Evolutionary conservation across 2,888 invertebrate genomes (phyloP).

Genomic region (Dolichopus griseipennis): DNA sequence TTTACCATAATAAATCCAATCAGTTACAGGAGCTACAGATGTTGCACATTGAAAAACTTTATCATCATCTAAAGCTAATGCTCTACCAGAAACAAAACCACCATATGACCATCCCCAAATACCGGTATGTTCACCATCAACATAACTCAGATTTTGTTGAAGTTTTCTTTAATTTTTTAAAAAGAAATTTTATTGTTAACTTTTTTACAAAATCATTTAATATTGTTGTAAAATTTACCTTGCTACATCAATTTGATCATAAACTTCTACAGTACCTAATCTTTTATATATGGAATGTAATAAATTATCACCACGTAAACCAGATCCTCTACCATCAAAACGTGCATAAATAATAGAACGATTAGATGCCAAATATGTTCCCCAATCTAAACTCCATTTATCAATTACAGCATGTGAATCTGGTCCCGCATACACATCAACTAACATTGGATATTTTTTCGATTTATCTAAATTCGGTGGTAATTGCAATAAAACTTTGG

Average conservation of each 20-base stretch:
- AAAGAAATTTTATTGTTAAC: not conserved
- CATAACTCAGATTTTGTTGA: slow-evolving; percentile 57
- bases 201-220: not conserved
- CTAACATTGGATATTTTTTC: slow-evolving; percentile 68
- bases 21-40: slow-evolving; percentile 92
- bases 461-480: slow-evolving; percentile 60
- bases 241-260: slow-evolving; percentile 82
- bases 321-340: slow-evolving; percentile 87
- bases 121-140: slow-evolving; percentile 72
- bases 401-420: slow-evolving; percentile 75
- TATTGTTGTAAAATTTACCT: slow-evolving; percentile 38
- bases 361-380: slow-evolving; percentile 73
- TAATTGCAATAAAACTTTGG: slow-evolving; percentile 64
- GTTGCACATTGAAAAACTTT: slow-evolving; percentile 85
- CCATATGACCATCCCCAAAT: slow-evolving; percentile 99
- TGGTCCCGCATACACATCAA: slow-evolving; percentile 89
- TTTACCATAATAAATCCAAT: slow-evolving; percentile 90
- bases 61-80: slow-evolving; percentile 65
- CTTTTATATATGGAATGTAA: slow-evolving; percentile 72
- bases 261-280: slow-evolving; percentile 82
- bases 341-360: slow-evolving; percentile 77
- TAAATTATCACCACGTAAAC: slow-evolving; percentile 72
- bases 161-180: slow-evolving; percentile 35
- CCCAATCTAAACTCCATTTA: slow-evolving; percentile 78
- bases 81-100: slow-evolving; percentile 85